Conservation (phyloP, 2,888 invertebrate genomes). For the Drosophila meridionalis region DNA sequence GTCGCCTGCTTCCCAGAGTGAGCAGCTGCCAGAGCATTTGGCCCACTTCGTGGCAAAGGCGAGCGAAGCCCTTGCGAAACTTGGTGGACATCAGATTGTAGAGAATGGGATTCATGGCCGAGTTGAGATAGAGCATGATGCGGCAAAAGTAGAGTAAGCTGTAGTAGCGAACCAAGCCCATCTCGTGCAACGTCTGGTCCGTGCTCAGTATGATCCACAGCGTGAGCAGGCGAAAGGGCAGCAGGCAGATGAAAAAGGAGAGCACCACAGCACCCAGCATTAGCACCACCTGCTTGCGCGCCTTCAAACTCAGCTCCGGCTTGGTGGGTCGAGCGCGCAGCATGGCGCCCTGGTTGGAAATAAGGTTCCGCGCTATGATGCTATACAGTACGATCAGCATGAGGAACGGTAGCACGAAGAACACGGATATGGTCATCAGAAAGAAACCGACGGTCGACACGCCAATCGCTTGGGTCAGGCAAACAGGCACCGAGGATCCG, state of each 20-base stretch:
- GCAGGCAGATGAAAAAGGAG: slow-evolving; percentile 94
- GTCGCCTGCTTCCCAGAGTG: slow-evolving; percentile 56
- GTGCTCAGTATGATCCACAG: slow-evolving; percentile 93
- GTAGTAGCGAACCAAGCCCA: slow-evolving; percentile 92
- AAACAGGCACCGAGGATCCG: slow-evolving; percentile 90
- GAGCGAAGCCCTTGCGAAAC: slow-evolving; percentile 92
- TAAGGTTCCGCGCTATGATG: slow-evolving; percentile 93
- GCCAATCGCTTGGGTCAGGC: slow-evolving; percentile 91
- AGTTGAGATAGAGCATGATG: slow-evolving; percentile 94
- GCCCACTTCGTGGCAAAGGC: slow-evolving; percentile 86
- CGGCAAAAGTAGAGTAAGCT: slow-evolving; percentile 93
- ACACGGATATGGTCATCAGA: slow-evolving; percentile 91
- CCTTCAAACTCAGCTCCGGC: slow-evolving; percentile 90
- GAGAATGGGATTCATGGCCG: slow-evolving; percentile 95
- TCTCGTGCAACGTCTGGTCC: slow-evolving; percentile 88
- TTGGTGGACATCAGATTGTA: slow-evolving; percentile 97
- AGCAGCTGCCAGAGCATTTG: slow-evolving; percentile 48
- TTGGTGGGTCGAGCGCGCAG: slow-evolving; percentile 89
- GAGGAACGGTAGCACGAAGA: slow-evolving; percentile 92
- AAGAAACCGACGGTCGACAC: slow-evolving; percentile 92
- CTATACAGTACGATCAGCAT: slow-evolving; percentile 92
- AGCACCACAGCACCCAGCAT: slow-evolving; percentile 95
- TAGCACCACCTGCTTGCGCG: slow-evolving; percentile 92
- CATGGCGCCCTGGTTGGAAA: slow-evolving; percentile 88
- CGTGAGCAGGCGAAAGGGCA: slow-evolving; percentile 93